phyloP scores from a whole-genome alignment of 2,797 vertebrate species.

The Leptodactylus fallax region DNA sequence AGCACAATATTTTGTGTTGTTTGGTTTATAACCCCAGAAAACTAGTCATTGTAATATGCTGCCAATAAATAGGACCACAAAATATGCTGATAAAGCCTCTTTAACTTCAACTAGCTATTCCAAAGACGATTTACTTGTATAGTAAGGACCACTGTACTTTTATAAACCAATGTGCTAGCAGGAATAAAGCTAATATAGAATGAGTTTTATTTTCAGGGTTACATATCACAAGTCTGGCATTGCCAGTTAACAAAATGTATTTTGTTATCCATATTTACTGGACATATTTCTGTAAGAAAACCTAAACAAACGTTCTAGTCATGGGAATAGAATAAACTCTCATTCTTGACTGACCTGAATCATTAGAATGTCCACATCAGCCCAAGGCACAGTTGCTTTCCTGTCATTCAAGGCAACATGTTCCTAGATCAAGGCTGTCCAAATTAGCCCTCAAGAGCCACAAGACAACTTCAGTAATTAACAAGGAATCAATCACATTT shows the following conservation, averaged over 20 bases:
- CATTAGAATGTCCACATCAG: constrained; percentile 4
- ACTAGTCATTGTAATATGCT: too few species aligned
- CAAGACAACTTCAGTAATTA: constrained; percentile 27
- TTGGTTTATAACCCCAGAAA: too few species aligned
- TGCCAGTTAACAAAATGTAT: too few species aligned
- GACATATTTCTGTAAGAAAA: too few species aligned
- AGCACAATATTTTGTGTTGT: too few species aligned
- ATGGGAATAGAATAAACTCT: too few species aligned
- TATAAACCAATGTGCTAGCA: neutral
- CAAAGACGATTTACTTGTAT: neutral
- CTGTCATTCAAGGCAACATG: constrained; percentile 26
- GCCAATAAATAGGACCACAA: too few species aligned
- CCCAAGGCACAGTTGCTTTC: constrained; percentile 34
- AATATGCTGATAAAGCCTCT: neutral
- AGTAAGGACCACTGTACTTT: neutral
- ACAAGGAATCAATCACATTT: constrained; percentile 22
- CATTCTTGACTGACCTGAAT: constrained; percentile 8
- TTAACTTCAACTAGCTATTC: neutral
- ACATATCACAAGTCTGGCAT: too few species aligned
- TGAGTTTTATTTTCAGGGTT: too few species aligned
- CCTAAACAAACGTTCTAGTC: too few species aligned
- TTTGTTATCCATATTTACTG: too few species aligned
- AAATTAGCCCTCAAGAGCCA: constrained; percentile 23
- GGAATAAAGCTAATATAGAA: neutral
- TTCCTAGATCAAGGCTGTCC: constrained; percentile 32